These are phyloP conservation scores for Erynnis tages DNA, from an alignment of 2,888 invertebrate genomes.

Conservation along the genomic window DNA sequence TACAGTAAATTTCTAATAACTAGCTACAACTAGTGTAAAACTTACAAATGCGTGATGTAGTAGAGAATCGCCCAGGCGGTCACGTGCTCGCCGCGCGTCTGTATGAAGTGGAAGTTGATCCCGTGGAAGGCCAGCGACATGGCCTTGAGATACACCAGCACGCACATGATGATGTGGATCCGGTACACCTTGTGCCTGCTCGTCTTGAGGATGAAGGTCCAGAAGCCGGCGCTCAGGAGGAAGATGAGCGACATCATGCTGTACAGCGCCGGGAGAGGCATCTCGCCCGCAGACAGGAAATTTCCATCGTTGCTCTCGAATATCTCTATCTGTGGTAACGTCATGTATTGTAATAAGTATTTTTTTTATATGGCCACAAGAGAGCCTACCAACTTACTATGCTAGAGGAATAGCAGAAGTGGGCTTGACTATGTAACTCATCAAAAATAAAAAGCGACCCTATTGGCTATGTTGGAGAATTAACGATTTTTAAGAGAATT, in stretches of 20 bases:
- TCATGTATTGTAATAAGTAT: no score
- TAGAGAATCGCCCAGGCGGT: slow-evolving; percentile 99
- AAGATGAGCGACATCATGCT: slow-evolving; percentile 95
- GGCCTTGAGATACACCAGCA: slow-evolving; percentile 94
- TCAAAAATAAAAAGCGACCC: no score
- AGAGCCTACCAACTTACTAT: no score
- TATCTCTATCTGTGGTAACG: slow-evolving; percentile 94
- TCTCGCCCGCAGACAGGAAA: slow-evolving; percentile 97
- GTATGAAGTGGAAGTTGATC: slow-evolving; percentile 96
- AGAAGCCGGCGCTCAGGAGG: slow-evolving; percentile 93
- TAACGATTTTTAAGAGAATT: no score
- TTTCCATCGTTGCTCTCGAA: slow-evolving; percentile 92
- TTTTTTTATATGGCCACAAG: no score
- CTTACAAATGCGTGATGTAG: slow-evolving; percentile 98
- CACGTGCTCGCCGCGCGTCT: slow-evolving; percentile 94
- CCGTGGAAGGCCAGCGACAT: slow-evolving; percentile 97
- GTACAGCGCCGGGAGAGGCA: slow-evolving; percentile 96
- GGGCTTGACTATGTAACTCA: no score
- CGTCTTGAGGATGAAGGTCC: slow-evolving; percentile 93
- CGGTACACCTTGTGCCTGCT: slow-evolving; percentile 94
- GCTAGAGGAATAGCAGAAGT: no score
- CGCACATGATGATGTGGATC: slow-evolving; percentile 98
- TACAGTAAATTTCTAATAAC: neutral
- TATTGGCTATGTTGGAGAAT: no score
- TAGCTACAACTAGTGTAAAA: no score